phyloP scores from a whole-genome alignment of 2,797 vertebrate genomes.

The Rhodeus uyekii region DNA sequence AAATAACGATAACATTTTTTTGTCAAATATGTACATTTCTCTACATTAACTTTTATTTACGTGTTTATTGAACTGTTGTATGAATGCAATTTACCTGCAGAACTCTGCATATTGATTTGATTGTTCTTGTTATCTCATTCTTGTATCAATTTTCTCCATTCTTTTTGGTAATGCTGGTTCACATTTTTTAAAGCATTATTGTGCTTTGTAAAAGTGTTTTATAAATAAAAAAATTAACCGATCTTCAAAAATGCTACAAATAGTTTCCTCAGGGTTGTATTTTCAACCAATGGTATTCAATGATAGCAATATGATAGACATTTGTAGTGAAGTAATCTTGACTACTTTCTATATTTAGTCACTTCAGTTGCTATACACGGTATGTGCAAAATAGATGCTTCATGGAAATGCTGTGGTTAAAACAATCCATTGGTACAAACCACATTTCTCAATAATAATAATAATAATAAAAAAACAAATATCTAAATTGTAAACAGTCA shows the following conservation, averaged over 20 bases:
- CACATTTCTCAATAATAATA: background rate
- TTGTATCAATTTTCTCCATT: too few species aligned
- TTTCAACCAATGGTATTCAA: background rate
- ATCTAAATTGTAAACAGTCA: background rate
- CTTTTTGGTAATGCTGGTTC: background rate
- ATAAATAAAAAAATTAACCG: background rate
- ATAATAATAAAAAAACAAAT: background rate
- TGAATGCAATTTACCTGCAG: background rate
- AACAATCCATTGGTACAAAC: background rate
- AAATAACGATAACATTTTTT: background rate
- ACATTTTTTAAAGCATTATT: background rate
- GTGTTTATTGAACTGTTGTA: background rate
- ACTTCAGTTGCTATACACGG: background rate
- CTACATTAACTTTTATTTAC: too few species aligned
- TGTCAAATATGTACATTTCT: background rate
- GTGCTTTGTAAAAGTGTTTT: background rate
- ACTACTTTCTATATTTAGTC: background rate
- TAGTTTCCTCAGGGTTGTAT: background rate
- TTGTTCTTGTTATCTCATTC: background rate
- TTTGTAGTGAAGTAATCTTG: conserved; percentile 5
- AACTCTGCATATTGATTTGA: background rate
- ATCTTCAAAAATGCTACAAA: background rate
- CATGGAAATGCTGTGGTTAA: background rate
- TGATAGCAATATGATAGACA: background rate
- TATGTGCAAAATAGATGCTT: background rate